Percentiles rank a stretch among this genome's conserved stretches.
phyloP scores from a whole-genome alignment of 2,888 invertebrate genomes.

The Drosophila pseudotalamancana region DNA sequence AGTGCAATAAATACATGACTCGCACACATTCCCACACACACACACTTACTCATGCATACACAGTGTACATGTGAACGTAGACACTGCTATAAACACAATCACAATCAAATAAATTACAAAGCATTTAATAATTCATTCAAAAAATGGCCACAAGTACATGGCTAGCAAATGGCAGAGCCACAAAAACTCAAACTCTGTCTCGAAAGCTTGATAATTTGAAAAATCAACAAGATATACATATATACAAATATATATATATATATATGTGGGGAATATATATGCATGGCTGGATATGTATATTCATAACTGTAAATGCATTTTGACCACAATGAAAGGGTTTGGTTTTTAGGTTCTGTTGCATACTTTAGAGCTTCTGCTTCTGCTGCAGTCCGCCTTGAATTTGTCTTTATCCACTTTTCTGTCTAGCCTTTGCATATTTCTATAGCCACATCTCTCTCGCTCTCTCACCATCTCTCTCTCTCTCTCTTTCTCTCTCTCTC shows the following conservation, averaged over 20 bases:
- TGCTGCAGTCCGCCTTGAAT: conserved; percentile 41
- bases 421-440: conserved; percentile 22
- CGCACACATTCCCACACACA: conserved; percentile 24
- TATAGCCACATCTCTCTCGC: conserved; percentile 6
- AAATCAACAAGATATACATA: conserved; percentile 71
- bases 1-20: conserved; percentile 73
- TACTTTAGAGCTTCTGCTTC: conserved; percentile 44
- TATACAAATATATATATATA: not conserved
- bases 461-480: not conserved
- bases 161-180: conserved; percentile 32
- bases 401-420: conserved; percentile 50
- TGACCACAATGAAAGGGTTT: conserved; percentile 55
- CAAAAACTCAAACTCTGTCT: conserved; percentile 25
- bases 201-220: conserved; percentile 74
- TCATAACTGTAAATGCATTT: conserved; percentile 78
- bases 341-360: conserved; percentile 51
- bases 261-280: not conserved
- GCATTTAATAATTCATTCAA: conserved; percentile 79
- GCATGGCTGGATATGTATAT: conserved; percentile 37
- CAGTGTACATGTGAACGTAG: not conserved
- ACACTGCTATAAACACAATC: conserved; percentile 63
- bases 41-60: not conserved
- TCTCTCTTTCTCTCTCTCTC: conserved; percentile 4
- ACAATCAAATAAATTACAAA: conserved; percentile 80
- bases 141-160: conserved; percentile 71